Base-by-base conservation (phyloP, 1,140 invertebrate species). In the Odontomachus brunneus region DNA sequence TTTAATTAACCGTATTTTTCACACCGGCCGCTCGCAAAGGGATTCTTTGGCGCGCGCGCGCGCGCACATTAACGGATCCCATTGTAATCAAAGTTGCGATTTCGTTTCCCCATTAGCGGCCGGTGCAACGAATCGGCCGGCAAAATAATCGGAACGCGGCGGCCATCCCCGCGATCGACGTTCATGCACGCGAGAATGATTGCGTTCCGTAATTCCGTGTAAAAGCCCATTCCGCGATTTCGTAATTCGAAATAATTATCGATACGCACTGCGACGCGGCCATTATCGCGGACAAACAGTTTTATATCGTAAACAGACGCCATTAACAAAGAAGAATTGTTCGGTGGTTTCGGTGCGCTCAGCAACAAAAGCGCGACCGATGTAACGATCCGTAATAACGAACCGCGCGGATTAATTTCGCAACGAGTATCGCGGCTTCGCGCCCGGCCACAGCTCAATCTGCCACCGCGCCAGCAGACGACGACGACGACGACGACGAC, bases 171-270 rank as follows among this genome's bases (percentile, higher is more conserved):
- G 69, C 88, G 87, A 89, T 89, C 88, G 87, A 88, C 88, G 84
- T 84, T 89, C 84, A 86, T 84, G 83, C 84, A 72, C 87, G 63
- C 62, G 82, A 86, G 88, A 89, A 86, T 88, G 88, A 89, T 89
- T 89, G 83, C 88, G 80, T 55, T 71, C 67, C 84, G 88, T 88
- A 89, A 89, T 87, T 84, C 82, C 84, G 62, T 88, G 87, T 86
- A 89, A 89, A 89, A 89, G 88, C 88, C 87, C 88, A 89, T 89
- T 89, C 67, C 81, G 84, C 88, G 88, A 89, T 89, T 89, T 89
- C 88, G 88, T 88, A 88, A 89, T 89, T 86, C 88, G 87, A 89
- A 89, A 89, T 89, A 89, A 89, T 89, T 89, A 89, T 88, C 84
- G 84, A 76, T 84, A 85, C 87, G 87, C 84, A 88, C 82, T 88